A percentile compares a stretch with the other conserved stretches of the same genome.
These are phyloP conservation scores for Punctoribates punctum DNA, from an alignment of 2,888 invertebrate genomes.

Conservation along the genomic window DNA sequence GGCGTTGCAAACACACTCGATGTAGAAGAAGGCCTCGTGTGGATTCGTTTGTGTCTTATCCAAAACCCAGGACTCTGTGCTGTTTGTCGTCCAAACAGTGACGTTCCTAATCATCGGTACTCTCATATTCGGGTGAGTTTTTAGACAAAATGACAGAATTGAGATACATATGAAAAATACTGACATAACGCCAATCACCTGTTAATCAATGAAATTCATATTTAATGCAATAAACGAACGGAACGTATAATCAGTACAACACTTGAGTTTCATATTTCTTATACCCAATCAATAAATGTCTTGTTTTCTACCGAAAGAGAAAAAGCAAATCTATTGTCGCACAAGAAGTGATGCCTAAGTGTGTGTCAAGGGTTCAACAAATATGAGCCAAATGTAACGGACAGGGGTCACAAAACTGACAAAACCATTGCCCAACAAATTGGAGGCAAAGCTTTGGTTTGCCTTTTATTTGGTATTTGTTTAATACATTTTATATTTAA, in stretches of 20 bases:
- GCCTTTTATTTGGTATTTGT: no score
- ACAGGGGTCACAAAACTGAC: no score
- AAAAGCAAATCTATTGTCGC: not conserved
- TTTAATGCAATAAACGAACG: not conserved
- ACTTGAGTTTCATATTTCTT: not conserved
- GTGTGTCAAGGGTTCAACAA: no score
- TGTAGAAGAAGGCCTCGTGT: slow-evolving; percentile 95
- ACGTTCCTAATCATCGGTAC: slow-evolving; percentile 75
- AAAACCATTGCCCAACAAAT: no score
- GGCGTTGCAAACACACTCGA: slow-evolving; percentile 96
- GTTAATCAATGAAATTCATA: not conserved
- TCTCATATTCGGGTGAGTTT: slow-evolving; percentile 98
- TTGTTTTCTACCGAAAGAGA: not conserved
- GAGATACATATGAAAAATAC: slow-evolving; percentile 99
- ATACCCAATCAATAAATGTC: not conserved
- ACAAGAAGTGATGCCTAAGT: no score
- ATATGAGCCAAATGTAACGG: no score
- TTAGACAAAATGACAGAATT: slow-evolving; percentile 97
- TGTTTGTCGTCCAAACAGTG: slow-evolving; percentile 68
- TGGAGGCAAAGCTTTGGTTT: no score
- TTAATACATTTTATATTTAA: no score
- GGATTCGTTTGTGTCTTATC: slow-evolving; percentile 87
- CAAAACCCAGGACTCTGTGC: slow-evolving; percentile 71
- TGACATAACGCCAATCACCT: slow-evolving; percentile 96
- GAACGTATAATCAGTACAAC: no score